Base-by-base conservation (phyloP, 2,888 invertebrate species). In the Athalia circularis region DNA sequence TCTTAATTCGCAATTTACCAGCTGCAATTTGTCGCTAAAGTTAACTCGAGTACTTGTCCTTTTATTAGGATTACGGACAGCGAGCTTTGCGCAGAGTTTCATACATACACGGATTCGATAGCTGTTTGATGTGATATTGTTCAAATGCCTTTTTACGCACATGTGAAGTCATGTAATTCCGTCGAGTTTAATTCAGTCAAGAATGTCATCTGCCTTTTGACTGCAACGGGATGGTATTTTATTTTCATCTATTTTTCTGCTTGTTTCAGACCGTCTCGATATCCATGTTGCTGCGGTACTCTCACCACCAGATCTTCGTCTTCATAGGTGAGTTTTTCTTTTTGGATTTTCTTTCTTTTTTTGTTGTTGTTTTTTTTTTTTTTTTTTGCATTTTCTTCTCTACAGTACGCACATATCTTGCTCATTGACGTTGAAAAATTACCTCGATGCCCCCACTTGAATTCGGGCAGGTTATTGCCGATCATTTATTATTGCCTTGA, bases 221-320 rank as follows among this genome's bases (percentile, higher is more conserved):
- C n/a, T n/a, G n/a, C 78, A 61, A 70, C 48, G 7, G 57, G 5
- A 62, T 13, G 8, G 13, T 8, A 4, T 62, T n/a, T 11, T 54
- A 11, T 65, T 80, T 57, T 68, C 52, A 47, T 54, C 47, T 43
- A 61, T 52, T 62, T 50, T 86, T 87, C 81, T 87, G 86, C 87
- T 86, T 91, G 88, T 95, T 96, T 80, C 94, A 99, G 99, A 99
- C 99, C 48, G 96, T 99, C 82, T 98, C 98, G 65, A 98, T 99
- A 86, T 99, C 99, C 64, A 99, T 99, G 96, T 92, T 99, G 85
- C 92, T 99, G 85, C 95, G 99, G 74, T 99, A 99, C 91, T 99
- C 99, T 9, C 99, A 99, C 92, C 99, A 99, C 91, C 99, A 99
- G 92, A 99, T 99, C 88, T 99, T 99, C 92, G 95, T 99, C 81